Base-by-base conservation (phyloP, 2,888 invertebrate genomes). In the Sarcophaga variegata region DNA sequence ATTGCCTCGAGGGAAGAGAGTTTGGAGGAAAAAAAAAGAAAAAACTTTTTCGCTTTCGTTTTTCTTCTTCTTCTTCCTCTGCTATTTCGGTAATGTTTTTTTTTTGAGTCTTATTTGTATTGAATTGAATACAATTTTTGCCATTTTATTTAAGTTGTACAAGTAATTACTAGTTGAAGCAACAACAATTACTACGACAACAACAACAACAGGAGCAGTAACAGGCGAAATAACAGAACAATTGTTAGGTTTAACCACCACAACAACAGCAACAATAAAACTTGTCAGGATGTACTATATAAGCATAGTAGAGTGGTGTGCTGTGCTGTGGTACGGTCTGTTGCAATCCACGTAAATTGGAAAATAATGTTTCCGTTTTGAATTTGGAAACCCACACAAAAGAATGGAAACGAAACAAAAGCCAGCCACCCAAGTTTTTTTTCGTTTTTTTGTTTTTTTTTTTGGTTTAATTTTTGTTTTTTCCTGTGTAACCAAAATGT, bases 331-430 rank as follows among this genome's bases (percentile, higher is more conserved):
- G 70, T 25, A 70, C 47, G 20, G 45, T 22, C 54, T 54, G 37
- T 37, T 76, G 45, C 62, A 83, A 79, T 64, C 72, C 59, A 83
- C 72, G 63, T 83, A 74, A 80, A 78, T 81, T 60, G 70, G 69
- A 17, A 83, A 86, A 81, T 69, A 86, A 77, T 62, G 83, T 69
- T 83, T 86, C 79, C 80, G 83, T 80, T 83, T 83, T 82, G 47
- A 69, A 77, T 22, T 70, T 63, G 54, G 70, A 54, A 72, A 62
- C 37, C 54, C 25, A 75, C 37, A 72, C 27, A 54, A 1, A 49
- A 25, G 60, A 77, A 71, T 12, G 12, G 54, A 54, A 70, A 81
- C 25, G 37, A 20, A 62, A 12, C 49, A 74, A 25, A 69, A 71
- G 71, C 25, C 74, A 79, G 63, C 62, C 71, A 49, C 54, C 75